phyloP scores from a whole-genome alignment of 2,888 invertebrate species.

The Thereva unica region DNA sequence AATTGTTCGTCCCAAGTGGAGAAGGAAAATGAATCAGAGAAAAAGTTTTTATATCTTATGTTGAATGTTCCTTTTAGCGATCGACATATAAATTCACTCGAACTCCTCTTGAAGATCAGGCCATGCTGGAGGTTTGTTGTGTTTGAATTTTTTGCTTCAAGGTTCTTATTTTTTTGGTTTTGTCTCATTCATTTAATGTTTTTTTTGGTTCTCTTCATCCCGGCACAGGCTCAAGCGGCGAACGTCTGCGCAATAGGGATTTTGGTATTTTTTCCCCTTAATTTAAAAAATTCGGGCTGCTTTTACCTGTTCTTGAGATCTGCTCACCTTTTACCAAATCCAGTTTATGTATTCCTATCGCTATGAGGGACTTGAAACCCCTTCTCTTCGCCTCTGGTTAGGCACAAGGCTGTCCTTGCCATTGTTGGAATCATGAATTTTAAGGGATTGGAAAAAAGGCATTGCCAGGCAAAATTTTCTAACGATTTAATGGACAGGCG shows the following conservation, averaged over 20 bases:
- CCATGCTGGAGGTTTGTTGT: background rate
- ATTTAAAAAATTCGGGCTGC: conserved; percentile 21
- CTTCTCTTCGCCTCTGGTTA: too few species aligned
- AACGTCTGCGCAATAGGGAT: conserved; percentile 3
- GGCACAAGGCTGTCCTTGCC: too few species aligned
- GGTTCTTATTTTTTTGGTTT: conserved; percentile 8
- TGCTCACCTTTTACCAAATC: conserved; percentile 20
- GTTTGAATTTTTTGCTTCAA: conserved; percentile 5
- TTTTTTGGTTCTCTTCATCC: too few species aligned
- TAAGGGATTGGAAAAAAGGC: conserved; percentile 11
- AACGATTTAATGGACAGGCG: background rate
- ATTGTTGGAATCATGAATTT: background rate
- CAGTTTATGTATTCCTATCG: background rate
- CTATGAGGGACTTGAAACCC: too few species aligned
- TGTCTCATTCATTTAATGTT: conserved; percentile 6
- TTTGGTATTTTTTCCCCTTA: conserved; percentile 18
- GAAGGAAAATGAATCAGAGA: conserved; percentile 22
- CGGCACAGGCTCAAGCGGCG: too few species aligned
- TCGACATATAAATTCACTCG: conserved; percentile 18
- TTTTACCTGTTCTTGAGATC: conserved; percentile 1
- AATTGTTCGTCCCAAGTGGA: conserved; percentile 24
- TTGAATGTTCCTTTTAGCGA: conserved; percentile 4
- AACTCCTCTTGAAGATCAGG: conserved; percentile 4
- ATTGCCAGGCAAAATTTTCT: conserved; percentile 24
- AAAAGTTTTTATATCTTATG: conserved; percentile 15